Base-by-base conservation (phyloP, 2,888 invertebrate species). In the Epinotia ramella region DNA sequence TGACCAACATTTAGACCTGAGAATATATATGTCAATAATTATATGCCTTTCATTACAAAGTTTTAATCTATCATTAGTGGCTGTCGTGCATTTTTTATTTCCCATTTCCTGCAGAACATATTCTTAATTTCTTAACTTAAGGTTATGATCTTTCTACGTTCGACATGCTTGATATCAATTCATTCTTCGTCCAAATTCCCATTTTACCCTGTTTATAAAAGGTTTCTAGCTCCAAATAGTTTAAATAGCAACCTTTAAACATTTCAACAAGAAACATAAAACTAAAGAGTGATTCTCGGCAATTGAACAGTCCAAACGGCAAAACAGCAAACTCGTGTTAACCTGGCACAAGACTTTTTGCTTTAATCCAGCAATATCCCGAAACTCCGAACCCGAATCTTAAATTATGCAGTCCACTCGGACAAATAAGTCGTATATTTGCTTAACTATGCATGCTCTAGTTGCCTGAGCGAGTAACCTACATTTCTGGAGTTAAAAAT, bases 321-420 rank as follows among this genome's bases (percentile, higher is more conserved):
- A 44, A 4, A 18, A 24, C 59, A 1, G 5, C n/a, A 3, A 59
- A 28, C 46, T 28, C 24, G 59, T 46, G 24, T 5, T 20, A 24
- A 46, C 44, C 60, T 33, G n/a, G 28, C 62, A 46, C 28, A 69
- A 46, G 59, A 57, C 59, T 11, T 59, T 46, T 24, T n/a, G 7
- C 7, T 9, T 57, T 16, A 40, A 40, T 5, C 3, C n/a, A 46
- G 53, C 53, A 7, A 53, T 16, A 62, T 69, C 24, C 44, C 33
- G 40, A 46, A 68, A 66, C 56, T 40, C 9, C 44, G 69, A 69
- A n/a, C 59, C 44, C 59, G n/a, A 46, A 69, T 44, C 20, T 24
- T 69, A 69, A 59, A 69, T 69, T 69, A 69, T 69, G 69, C 69
- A 69, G 24, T 60, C 59, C 69, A 60, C 69, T 69, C 60, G 46